Evolutionary conservation across 2,113 vertebrate genomes (phyloP).

Genomic region (Clarias macrocephalus): DNA sequence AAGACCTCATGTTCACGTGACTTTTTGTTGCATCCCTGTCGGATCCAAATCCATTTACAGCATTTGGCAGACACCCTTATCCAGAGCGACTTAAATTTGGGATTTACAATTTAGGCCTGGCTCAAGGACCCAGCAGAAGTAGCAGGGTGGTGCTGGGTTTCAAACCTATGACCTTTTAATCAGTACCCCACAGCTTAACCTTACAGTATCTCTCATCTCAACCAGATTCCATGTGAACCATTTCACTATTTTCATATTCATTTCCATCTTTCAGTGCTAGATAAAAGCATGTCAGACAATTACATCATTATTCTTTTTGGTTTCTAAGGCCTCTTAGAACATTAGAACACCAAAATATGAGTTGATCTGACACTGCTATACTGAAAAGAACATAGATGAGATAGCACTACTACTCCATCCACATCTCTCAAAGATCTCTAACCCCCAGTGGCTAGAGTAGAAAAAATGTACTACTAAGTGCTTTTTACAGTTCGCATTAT

Average conservation of each 20-base stretch:
- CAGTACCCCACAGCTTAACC: too few relatives aligned
- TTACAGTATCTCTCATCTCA: not conserved
- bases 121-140: too few relatives aligned
- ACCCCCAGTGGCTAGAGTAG: not conserved
- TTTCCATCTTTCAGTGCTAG: not conserved
- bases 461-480: conserved; percentile 25
- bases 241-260: not conserved
- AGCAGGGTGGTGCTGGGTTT: too few relatives aligned
- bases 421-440: conserved; percentile 3
- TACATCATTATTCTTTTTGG: not conserved
- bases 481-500: conserved; percentile 25
- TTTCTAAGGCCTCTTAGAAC: not conserved
- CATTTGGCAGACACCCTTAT: too few relatives aligned
- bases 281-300: not conserved
- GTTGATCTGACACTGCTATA: not conserved
- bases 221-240: not conserved
- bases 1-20: not conserved
- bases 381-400: not conserved
- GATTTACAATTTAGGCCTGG: too few relatives aligned
- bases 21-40: not conserved
- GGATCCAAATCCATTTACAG: too few relatives aligned
- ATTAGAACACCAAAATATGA: not conserved
- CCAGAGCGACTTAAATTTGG: too few relatives aligned
- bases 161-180: too few relatives aligned
- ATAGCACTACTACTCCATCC: not conserved